phyloP scores from a whole-genome alignment of 2,113 vertebrate species.

The Craseonycteris thonglongyai region DNA sequence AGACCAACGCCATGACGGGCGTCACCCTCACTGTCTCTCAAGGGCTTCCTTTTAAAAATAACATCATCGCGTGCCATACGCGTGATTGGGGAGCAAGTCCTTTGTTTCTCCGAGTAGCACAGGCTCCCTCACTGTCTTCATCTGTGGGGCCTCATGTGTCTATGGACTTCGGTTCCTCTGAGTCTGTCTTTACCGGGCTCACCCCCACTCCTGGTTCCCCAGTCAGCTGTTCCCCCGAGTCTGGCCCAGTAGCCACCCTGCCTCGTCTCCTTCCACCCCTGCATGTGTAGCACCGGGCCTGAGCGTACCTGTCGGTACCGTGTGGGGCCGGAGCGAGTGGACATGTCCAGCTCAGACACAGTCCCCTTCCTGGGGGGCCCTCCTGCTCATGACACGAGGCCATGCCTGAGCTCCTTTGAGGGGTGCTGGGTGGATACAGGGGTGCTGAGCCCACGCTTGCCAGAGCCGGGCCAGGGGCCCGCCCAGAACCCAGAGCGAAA shows the following conservation, averaged over 20 bases:
- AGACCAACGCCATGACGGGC: not conserved
- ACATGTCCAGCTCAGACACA: not conserved
- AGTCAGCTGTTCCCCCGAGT: not conserved
- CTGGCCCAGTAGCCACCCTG: not conserved
- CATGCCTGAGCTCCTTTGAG: not conserved
- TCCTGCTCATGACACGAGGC: no score
- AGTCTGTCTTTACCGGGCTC: not conserved
- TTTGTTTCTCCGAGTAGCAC: not conserved
- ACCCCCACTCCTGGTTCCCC: not conserved
- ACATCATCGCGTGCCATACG: not conserved
- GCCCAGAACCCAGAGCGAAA: not conserved
- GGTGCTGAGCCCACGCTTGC: not conserved
- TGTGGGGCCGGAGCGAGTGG: not conserved
- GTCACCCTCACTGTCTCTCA: not conserved
- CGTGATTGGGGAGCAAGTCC: not conserved
- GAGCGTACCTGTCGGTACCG: not conserved
- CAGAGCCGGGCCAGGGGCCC: not conserved
- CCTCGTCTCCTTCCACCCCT: not conserved
- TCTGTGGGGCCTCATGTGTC: not conserved
- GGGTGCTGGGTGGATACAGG: not conserved
- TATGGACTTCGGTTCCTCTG: not conserved
- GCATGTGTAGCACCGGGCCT: not conserved
- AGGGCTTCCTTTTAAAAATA: not conserved
- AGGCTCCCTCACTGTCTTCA: not conserved
- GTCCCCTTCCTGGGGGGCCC: not conserved